A percentile compares a stretch with the other conserved stretches of the same genome.
Conservation (phyloP, 2,888 invertebrate genomes). For the Platynereis dumerilii region DNA sequence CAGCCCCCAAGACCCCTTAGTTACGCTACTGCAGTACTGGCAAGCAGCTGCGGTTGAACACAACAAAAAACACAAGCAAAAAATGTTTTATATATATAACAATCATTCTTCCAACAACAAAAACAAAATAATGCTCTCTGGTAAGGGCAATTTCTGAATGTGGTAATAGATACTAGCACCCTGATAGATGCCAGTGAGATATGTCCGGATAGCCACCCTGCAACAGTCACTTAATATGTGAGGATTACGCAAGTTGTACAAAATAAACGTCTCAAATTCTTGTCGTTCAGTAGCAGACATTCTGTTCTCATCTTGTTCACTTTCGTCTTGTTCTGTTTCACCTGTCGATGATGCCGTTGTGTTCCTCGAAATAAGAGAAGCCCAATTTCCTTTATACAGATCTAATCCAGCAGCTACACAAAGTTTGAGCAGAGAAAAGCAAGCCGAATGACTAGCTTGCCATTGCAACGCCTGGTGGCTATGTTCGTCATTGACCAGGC, state of each 20-base stretch:
- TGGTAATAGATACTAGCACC: slow-evolving; percentile 20
- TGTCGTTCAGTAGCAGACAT: background rate
- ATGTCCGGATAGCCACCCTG: background rate
- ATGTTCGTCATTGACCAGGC: slow-evolving; percentile 16
- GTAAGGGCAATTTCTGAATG: slow-evolving; percentile 18
- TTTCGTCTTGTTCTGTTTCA: no score
- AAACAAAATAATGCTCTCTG: slow-evolving; percentile 7
- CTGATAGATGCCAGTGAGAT: slow-evolving; percentile 7
- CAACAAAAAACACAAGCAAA: no score
- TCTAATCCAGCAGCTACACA: slow-evolving; percentile 12
- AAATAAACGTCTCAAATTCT: background rate
- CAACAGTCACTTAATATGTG: background rate
- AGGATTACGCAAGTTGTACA: background rate
- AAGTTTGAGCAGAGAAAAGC: slow-evolving; percentile 10
- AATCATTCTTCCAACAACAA: slow-evolving; percentile 17
- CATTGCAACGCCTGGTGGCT: slow-evolving; percentile 2
- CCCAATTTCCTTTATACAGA: slow-evolving; percentile 6
- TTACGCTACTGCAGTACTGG: no score
- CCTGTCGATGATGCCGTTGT: no score
- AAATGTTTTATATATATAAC: no score
- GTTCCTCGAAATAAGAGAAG: background rate
- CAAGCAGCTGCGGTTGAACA: no score
- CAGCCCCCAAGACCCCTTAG: no score
- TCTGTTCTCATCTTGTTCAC: no score
- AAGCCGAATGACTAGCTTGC: background rate